These are phyloP conservation scores for Pilophorus perplexus DNA, from an alignment of 2,888 invertebrate genomes.

Conservation along the genomic window DNA sequence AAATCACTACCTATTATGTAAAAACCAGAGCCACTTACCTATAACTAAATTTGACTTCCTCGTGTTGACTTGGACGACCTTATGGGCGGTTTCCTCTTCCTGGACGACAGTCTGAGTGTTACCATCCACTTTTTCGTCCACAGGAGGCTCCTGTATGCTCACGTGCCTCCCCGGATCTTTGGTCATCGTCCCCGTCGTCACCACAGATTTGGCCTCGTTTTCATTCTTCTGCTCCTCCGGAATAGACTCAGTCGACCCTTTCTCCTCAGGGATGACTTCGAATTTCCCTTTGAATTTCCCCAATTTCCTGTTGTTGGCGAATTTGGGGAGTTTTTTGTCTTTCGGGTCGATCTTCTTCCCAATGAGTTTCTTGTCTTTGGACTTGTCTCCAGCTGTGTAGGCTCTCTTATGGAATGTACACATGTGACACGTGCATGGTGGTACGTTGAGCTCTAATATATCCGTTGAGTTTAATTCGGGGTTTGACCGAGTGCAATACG, in stretches of 20 bases:
- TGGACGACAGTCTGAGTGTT: slow-evolving; percentile 13
- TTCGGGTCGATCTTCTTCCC: slow-evolving; percentile 5
- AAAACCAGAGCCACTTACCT: slow-evolving; percentile 11
- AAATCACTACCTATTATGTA: neutral
- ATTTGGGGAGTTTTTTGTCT: slow-evolving; percentile 38
- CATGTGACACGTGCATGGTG: slow-evolving; percentile 44
- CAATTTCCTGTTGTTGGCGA: slow-evolving; percentile 35
- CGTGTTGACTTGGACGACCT: neutral
- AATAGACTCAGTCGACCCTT: slow-evolving; percentile 40
- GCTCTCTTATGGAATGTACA: slow-evolving; percentile 43
- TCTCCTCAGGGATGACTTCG: slow-evolving; percentile 60
- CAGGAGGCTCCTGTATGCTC: slow-evolving; percentile 32
- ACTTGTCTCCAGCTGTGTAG: neutral
- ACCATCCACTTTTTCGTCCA: slow-evolving; percentile 25
- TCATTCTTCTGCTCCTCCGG: slow-evolving; percentile 16
- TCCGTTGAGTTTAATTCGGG: slow-evolving; percentile 29
- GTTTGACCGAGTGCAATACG: slow-evolving; percentile 11
- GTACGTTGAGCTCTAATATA: slow-evolving; percentile 43
- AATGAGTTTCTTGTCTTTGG: neutral
- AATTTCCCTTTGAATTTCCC: slow-evolving; percentile 51
- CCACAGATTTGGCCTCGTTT: neutral
- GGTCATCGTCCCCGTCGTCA: slow-evolving; percentile 36
- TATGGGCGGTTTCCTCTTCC: neutral
- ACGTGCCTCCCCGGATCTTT: slow-evolving; percentile 23
- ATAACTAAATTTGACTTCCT: slow-evolving; percentile 32